phyloP scores from a whole-genome alignment of 1,140 invertebrate species.

The Zaprionus africanus region DNA sequence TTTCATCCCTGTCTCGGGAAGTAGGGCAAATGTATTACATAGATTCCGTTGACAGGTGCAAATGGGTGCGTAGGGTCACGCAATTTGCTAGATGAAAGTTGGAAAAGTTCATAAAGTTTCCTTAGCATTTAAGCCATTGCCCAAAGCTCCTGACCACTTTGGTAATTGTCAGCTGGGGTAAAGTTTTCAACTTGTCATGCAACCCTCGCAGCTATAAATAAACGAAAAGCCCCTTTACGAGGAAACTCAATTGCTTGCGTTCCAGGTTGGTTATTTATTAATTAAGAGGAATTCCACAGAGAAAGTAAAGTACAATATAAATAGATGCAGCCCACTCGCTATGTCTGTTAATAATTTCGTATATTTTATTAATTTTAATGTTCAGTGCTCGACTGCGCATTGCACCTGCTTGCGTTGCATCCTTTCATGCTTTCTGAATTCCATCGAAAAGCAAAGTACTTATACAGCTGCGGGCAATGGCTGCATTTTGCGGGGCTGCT shows the following conservation, averaged over 20 bases:
- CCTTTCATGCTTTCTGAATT: neutral
- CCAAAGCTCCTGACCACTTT: slow-evolving; percentile 33
- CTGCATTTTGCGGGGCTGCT: slow-evolving; percentile 29
- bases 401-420: neutral
- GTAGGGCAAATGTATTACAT: slow-evolving; percentile 8
- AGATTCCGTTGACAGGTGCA: slow-evolving; percentile 52
- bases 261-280: slow-evolving; percentile 38
- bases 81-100: slow-evolving; percentile 44
- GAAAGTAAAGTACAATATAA: slow-evolving; percentile 9
- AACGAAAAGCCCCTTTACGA: slow-evolving; percentile 21
- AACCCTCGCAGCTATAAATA: slow-evolving; percentile 37
- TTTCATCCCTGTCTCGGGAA: slow-evolving; percentile 15
- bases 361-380: slow-evolving; percentile 15
- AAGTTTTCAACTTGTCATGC: slow-evolving; percentile 66
- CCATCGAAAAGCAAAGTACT: neutral
- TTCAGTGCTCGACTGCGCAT: neutral
- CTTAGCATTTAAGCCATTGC: slow-evolving; percentile 6
- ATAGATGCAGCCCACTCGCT: neutral
- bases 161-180: slow-evolving; percentile 34
- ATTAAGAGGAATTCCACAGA: slow-evolving; percentile 3
- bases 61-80: slow-evolving; percentile 56
- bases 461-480: neutral
- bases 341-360: slow-evolving; percentile 3
- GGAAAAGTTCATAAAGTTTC: slow-evolving; percentile 44
- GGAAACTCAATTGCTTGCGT: neutral